Evolutionary conservation across 2,113 vertebrate species (phyloP), one percentile per base, ranked within the genome.

Genomic region (Lipotes vexillifer): DNA sequence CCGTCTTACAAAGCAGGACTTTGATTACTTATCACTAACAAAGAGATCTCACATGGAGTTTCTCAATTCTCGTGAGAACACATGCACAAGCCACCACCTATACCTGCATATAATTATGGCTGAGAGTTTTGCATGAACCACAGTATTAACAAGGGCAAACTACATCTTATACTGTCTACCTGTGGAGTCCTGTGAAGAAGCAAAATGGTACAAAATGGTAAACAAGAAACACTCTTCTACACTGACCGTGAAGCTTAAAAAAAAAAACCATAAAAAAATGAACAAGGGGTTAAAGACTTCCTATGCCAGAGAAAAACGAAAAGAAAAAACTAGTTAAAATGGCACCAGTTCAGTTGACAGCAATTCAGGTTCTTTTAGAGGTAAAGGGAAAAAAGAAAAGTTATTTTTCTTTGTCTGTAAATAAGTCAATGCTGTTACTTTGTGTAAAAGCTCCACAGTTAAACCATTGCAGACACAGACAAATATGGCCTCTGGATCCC

Each of bases 211-310:
- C 59, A 59, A 55, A 59, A 55, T 13, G 55, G 61, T 82, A 68
- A 96, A 94, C 41, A 95, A 61, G 41, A 94, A 94, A 96, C 46
- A 86, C 2, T 81, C 66, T 83, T 90, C 61, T 92, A 86, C 31
- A 92, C 75, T 90, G 31, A 69, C 83, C 84, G 65, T 31, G 52
- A 94, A 93, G 90, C 12, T 59, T 82, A 41, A 86, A 86, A 82
- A 92, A 97, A 96, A 94, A 41, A 89, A 90, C 77, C 41, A 90
- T 55, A 6, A 36, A 80, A 80, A 88, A 55, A 36, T 8, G 38
- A 92, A 93, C 41, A 96, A 90, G 94, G 69, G 68, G 93, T 88
- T 90, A 92, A 93, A 94, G 81, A 72, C 33, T 80, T 92, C 80
- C 84, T 93, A 59, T 74, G 44, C 36, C 5, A 12, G 25, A 13